Evolutionary conservation across 1,140 invertebrate genomes (phyloP).

Genomic region (Callitettix versicolor): DNA sequence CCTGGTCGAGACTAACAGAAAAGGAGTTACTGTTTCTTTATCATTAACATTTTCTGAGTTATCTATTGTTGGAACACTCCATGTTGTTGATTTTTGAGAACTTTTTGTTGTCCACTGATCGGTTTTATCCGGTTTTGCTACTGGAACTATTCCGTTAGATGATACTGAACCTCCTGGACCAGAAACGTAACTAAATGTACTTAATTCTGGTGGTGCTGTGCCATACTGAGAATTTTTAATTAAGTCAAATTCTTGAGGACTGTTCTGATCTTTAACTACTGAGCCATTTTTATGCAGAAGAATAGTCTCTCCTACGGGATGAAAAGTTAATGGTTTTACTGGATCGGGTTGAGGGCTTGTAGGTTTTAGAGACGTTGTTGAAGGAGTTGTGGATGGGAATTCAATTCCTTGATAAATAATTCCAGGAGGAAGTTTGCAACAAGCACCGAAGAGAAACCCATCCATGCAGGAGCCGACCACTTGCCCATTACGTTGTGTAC

Average conservation of each 20-base stretch:
- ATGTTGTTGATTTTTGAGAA: slow-evolving; percentile 4
- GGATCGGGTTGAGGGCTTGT: not conserved
- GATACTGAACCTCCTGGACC: not conserved
- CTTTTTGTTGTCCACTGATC: not conserved
- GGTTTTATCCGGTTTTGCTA: not conserved
- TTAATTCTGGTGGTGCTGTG: slow-evolving; percentile 10
- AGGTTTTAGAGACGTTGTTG: slow-evolving; percentile 2
- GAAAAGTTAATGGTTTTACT: slow-evolving; percentile 2
- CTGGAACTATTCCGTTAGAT: not conserved
- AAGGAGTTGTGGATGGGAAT: not conserved
- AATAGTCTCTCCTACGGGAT: slow-evolving; percentile 46
- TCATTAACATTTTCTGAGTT: too few relatives aligned
- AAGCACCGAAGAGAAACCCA: slow-evolving; percentile 82
- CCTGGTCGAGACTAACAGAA: too few relatives aligned
- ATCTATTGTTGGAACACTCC: too few relatives aligned
- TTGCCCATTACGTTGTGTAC: slow-evolving; percentile 62
- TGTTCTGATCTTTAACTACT: slow-evolving; percentile 41
- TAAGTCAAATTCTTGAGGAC: slow-evolving; percentile 44
- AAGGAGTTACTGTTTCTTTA: too few relatives aligned
- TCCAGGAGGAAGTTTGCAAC: slow-evolving; percentile 55
- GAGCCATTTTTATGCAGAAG: slow-evolving; percentile 50
- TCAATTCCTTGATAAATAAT: slow-evolving; percentile 13
- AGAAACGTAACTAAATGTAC: slow-evolving; percentile 18
- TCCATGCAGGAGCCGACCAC: slow-evolving; percentile 85
- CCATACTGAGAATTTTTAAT: slow-evolving; percentile 7